phyloP scores from a whole-genome alignment of 1,140 invertebrate genomes.

The Leguminivora glycinivorella region DNA sequence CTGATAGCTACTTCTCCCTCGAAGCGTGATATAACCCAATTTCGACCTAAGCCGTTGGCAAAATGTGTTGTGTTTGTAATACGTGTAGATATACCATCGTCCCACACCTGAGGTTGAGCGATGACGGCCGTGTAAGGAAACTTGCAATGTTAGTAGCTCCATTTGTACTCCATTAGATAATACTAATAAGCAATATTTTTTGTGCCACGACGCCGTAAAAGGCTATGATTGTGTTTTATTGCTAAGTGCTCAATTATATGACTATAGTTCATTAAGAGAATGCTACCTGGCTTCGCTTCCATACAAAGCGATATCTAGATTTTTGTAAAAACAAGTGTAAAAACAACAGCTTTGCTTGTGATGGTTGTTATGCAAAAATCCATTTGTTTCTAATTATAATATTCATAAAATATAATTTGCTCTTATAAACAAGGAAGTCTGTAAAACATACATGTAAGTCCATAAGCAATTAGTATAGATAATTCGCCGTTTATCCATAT shows the following conservation, averaged over 20 bases:
- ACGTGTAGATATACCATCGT: neutral
- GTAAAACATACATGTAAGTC: constrained; percentile 33
- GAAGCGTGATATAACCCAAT: constrained; percentile 7
- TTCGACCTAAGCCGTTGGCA: neutral
- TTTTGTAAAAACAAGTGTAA: neutral
- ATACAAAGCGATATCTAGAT: neutral
- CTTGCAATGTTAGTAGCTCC: constrained; percentile 8
- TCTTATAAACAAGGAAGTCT: constrained; percentile 7
- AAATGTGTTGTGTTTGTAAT: neutral
- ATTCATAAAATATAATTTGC: neutral
- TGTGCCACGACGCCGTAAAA: neutral
- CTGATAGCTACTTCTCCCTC: neutral
- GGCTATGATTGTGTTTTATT: constrained; percentile 12
- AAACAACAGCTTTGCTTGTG: neutral
- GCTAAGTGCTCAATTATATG: constrained; percentile 6
- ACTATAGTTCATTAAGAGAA: constrained; percentile 12
- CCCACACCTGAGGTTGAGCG: constrained; percentile 22
- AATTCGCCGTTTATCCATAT: constrained; percentile 33
- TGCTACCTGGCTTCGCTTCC: neutral
- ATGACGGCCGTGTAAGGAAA: constrained; percentile 17
- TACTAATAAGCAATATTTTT: constrained; percentile 1
- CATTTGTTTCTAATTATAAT: neutral
- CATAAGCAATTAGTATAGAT: constrained; percentile 39
- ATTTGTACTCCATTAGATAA: constrained; percentile 24
- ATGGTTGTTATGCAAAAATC: neutral